These are phyloP conservation scores for Aphelocoma coerulescens DNA, from an alignment of 2,113 vertebrate genomes.

Conservation along the genomic window DNA sequence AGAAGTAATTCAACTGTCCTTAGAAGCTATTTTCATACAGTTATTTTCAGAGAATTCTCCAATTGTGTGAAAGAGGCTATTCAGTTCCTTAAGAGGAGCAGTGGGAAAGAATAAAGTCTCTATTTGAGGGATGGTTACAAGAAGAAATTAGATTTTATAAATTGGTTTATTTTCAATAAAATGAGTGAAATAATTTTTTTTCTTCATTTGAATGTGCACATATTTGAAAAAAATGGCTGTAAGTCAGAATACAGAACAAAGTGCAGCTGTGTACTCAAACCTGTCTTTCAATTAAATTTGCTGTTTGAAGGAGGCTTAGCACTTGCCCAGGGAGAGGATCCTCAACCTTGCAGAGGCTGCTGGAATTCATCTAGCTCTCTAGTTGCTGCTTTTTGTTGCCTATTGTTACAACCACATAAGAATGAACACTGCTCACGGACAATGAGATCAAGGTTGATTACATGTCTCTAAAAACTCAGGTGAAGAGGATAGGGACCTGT, in stretches of 20 bases:
- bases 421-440: neutral
- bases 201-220: neutral
- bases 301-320: neutral
- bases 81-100: neutral
- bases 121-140: rapidly evolving
- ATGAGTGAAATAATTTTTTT: neutral
- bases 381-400: neutral
- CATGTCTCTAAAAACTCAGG: neutral
- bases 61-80: neutral
- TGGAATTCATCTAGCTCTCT: neutral
- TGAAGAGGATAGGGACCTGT: neutral
- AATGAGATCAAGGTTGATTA: neutral
- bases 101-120: neutral
- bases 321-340: neutral
- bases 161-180: neutral
- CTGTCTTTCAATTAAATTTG: neutral
- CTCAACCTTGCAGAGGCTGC: neutral
- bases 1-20: neutral
- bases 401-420: neutral
- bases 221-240: neutral
- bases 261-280: neutral
- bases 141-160: neutral
- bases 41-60: neutral
- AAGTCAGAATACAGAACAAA: neutral
- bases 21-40: neutral